These are phyloP conservation scores for Scophthalmus maximus DNA, from an alignment of 2,113 vertebrate species.

Conservation along the genomic window DNA sequence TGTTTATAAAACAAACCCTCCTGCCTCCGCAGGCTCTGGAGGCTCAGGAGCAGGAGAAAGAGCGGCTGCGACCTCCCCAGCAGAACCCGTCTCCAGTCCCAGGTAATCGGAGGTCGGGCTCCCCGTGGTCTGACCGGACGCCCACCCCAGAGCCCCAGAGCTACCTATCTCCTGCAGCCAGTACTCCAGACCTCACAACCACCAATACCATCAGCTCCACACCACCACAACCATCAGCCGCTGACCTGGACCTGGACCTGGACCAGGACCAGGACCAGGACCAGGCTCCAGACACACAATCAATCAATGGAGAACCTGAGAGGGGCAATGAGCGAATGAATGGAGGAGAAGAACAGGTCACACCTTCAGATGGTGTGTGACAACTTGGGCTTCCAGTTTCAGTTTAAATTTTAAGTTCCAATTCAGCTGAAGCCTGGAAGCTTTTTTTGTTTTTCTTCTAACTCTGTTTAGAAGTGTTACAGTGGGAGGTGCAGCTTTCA, in stretches of 20 bases:
- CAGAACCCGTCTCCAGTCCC: slow-evolving; percentile 81
- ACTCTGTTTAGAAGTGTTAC: not conserved
- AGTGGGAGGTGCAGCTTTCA: not conserved
- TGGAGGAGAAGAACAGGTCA: slow-evolving; percentile 52
- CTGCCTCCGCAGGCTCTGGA: slow-evolving; percentile 86
- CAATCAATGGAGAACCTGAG: slow-evolving; percentile 73
- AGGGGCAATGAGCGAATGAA: slow-evolving; percentile 44
- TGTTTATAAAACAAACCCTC: no score
- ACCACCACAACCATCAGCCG: slow-evolving; percentile 32
- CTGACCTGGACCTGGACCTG: slow-evolving; percentile 38
- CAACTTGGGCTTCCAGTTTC: not conserved
- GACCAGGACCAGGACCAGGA: slow-evolving; percentile 46
- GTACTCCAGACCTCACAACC: slow-evolving; percentile 65
- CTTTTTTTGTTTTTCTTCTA: no score
- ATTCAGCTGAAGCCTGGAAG: not conserved
- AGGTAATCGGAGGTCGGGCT: slow-evolving; percentile 67
- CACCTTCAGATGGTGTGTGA: slow-evolving; percentile 61
- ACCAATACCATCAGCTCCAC: slow-evolving; percentile 32
- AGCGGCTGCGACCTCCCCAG: slow-evolving; percentile 80
- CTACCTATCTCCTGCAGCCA: slow-evolving; percentile 69
- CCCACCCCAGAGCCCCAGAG: slow-evolving; percentile 71
- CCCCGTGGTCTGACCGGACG: slow-evolving; percentile 76
- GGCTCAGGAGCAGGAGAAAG: slow-evolving; percentile 88
- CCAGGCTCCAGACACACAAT: slow-evolving; percentile 50
- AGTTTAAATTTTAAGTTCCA: not conserved